Conservation (phyloP, 1,140 invertebrate species). For the Tribolium castaneum region DNA sequence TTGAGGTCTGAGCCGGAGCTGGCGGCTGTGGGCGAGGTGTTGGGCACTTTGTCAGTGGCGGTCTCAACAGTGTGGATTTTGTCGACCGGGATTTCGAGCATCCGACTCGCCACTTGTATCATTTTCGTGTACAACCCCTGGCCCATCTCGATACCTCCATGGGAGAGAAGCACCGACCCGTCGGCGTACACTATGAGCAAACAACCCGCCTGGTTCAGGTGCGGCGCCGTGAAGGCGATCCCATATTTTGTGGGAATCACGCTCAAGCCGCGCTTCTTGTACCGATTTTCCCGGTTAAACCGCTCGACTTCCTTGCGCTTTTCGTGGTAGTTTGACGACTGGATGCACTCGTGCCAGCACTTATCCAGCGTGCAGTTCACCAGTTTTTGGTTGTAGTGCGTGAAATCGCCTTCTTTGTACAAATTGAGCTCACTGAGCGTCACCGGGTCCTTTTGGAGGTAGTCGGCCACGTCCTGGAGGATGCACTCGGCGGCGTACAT, state of each 20-base stretch:
- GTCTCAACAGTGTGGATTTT: conserved; percentile 92
- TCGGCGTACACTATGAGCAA: conserved; percentile 91
- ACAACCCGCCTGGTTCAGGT: conserved; percentile 91
- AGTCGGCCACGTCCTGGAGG: conserved; percentile 79
- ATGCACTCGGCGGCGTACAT: conserved; percentile 88
- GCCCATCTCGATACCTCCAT: conserved; percentile 96
- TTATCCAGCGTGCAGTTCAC: conserved; percentile 79
- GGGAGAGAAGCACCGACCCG: conserved; percentile 91
- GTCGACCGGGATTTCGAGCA: conserved; percentile 77
- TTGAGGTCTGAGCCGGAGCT: conserved; percentile 93
- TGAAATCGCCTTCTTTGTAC: conserved; percentile 82
- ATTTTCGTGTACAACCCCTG: conserved; percentile 97
- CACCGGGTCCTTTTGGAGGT: conserved; percentile 71
- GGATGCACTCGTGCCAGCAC: conserved; percentile 87
- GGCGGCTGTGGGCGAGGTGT: conserved; percentile 92
- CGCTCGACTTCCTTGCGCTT: conserved; percentile 71
- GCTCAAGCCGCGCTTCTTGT: conserved; percentile 88
- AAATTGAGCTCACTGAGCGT: conserved; percentile 76
- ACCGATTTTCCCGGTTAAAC: conserved; percentile 86
- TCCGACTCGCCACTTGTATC: conserved; percentile 86
- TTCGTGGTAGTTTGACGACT: conserved; percentile 75
- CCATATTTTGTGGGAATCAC: conserved; percentile 93
- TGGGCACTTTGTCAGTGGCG: conserved; percentile 93
- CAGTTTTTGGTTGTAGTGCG: conserved; percentile 83
- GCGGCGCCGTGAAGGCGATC: conserved; percentile 82